Evolutionary conservation across 2,888 invertebrate species (phyloP).

Genomic region (Pollenia amentaria): DNA sequence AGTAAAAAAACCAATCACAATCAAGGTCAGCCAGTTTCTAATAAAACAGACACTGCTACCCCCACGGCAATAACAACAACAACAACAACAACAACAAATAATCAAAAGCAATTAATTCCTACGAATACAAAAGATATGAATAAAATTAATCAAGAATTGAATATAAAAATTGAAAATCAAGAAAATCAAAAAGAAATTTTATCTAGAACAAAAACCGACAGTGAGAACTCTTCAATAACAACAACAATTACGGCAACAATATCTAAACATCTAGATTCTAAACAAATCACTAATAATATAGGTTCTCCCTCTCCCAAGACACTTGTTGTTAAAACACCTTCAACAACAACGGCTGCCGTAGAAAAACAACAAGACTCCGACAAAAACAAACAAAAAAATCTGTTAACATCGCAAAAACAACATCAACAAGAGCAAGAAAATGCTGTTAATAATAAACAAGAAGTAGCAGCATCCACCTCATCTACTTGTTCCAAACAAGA

Average conservation of each 20-base stretch:
- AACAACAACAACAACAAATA: slow-evolving; percentile 20
- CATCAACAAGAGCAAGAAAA: slow-evolving; percentile 13
- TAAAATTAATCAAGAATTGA: slow-evolving; percentile 28
- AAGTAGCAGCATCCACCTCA: slow-evolving; percentile 38
- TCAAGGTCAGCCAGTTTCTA: slow-evolving; percentile 71
- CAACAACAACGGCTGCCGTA: slow-evolving; percentile 1
- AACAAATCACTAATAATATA: slow-evolving; percentile 19
- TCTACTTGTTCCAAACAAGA: background rate
- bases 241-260: slow-evolving; percentile 10
- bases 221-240: background rate
- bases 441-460: background rate
- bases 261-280: no score
- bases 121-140: slow-evolving; percentile 18
- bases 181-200: slow-evolving; percentile 43
- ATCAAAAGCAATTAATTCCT: slow-evolving; percentile 32
- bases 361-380: background rate
- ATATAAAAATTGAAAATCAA: slow-evolving; percentile 47
- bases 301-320: slow-evolving; percentile 55
- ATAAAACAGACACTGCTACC: slow-evolving; percentile 41
- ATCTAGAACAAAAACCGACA: slow-evolving; percentile 28
- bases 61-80: slow-evolving; percentile 37
- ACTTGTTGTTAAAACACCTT: slow-evolving; percentile 59
- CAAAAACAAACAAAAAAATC: slow-evolving; percentile 29
- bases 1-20: slow-evolving; percentile 51
- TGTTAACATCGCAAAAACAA: background rate